Percentiles rank a stretch among this genome's conserved stretches.
These are phyloP conservation scores for Hylia prasina DNA, from an alignment of 2,113 vertebrate genomes.

Conservation along the genomic window DNA sequence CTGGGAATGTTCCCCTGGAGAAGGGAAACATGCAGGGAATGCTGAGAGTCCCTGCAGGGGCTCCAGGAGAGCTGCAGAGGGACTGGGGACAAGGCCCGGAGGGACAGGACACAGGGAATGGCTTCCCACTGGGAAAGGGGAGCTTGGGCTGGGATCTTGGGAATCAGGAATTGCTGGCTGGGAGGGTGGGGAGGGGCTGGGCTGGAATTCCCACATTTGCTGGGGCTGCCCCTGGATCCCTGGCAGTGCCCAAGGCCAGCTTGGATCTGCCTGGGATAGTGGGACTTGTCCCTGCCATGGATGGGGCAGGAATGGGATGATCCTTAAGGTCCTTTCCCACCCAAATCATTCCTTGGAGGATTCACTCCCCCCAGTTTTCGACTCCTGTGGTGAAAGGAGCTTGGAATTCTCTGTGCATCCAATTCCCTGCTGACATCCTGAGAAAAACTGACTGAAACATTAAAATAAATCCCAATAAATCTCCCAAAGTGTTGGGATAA, in stretches of 20 bases:
- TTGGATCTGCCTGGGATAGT: fast-evolving
- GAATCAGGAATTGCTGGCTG: no score
- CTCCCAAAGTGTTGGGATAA: not conserved
- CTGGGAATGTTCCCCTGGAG: no score
- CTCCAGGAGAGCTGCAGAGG: no score
- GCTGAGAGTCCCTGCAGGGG: no score
- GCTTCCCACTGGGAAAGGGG: no score
- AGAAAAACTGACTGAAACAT: not conserved
- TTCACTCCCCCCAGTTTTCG: not conserved
- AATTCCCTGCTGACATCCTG: not conserved
- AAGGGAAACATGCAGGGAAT: no score
- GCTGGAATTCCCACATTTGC: not conserved
- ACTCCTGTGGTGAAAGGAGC: fast-evolving
- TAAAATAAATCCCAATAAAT: not conserved
- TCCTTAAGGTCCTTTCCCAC: not conserved
- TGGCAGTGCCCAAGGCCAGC: not conserved
- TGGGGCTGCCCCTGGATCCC: not conserved
- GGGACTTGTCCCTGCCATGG: fast-evolving
- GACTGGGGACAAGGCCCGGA: no score
- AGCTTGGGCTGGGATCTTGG: no score
- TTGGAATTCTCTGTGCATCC: not conserved
- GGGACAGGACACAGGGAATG: no score
- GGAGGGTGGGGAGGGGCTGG: not conserved
- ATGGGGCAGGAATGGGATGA: no score
- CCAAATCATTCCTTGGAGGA: not conserved